Percentiles rank a stretch among this genome's conserved stretches.
Conservation (phyloP, 2,797 vertebrate species). For the Xenopus petersii region DNA sequence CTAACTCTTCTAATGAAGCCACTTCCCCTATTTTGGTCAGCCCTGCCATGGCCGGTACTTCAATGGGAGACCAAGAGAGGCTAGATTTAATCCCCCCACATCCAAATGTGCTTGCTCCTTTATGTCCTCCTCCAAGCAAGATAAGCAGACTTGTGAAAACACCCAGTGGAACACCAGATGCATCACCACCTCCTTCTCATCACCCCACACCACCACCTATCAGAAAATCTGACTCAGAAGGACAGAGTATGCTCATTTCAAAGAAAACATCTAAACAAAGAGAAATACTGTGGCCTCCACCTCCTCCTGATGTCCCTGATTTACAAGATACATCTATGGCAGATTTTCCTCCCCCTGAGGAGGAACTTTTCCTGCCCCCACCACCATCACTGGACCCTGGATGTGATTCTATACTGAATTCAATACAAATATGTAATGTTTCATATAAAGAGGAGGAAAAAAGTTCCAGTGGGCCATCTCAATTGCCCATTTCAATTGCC, state of each 20-base stretch:
- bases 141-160: constrained; percentile 56
- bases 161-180: constrained; percentile 63
- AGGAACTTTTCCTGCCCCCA: constrained; percentile 75
- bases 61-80: constrained; percentile 54
- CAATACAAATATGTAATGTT: neutral
- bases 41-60: constrained; percentile 18
- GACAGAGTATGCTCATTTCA: constrained; percentile 25
- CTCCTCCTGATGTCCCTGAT: constrained; percentile 77
- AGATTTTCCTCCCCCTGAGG: constrained; percentile 81
- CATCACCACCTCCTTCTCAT: constrained; percentile 82
- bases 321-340: constrained; percentile 74
- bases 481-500: neutral
- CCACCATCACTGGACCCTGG: constrained; percentile 59
- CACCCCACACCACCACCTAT: constrained; percentile 80
- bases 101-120: constrained; percentile 86
- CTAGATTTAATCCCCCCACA: constrained; percentile 82
- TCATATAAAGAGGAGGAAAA: neutral
- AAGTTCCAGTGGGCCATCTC: no score
- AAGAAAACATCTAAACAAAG: constrained; percentile 44
- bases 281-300: constrained; percentile 83
- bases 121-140: constrained; percentile 80
- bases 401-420: neutral
- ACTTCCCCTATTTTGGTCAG: constrained; percentile 60
- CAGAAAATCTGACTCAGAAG: constrained; percentile 67
- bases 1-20: constrained; percentile 83